Evolutionary conservation across 2,797 vertebrate species (phyloP), one percentile per base, ranked within the genome.

Genomic region (Heliangelus exortis): DNA sequence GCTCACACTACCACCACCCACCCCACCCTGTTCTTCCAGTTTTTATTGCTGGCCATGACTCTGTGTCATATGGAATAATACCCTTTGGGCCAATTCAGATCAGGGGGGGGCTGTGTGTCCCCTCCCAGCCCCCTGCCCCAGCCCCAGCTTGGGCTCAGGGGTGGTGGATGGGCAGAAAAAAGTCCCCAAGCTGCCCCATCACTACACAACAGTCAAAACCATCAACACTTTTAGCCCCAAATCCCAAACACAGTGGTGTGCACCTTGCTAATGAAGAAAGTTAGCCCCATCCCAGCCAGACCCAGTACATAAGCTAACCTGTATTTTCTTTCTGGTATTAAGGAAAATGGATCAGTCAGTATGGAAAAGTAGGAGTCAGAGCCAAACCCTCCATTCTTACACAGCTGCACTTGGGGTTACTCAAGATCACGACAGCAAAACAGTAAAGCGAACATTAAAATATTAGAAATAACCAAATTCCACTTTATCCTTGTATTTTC

Each of bases 61-160:
- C 20, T 23, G 0, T 0, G 6, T 2, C 22, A 6, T 5, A 51
- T 0, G 9, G 54, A 75, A 50, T 12, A 75, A 50, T 10, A 75
- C 23, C 26, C 41, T 57, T 55, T 48, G 36, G 55, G 17, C 34
- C 26, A 63, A 0, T 29, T 48, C 2, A 5, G 14, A 34, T n/a
- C 48, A 53, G n/a, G n/a, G n/a, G n/a, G n/a, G n/a, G n/a, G 34
- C 68, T 69, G 20, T 9, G 20, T 9, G 23, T 43, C 25, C 31
- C 12, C 33, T 78, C 7, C 58, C 54, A 89, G 3, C 10, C 21
- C 43, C 72, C 16, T 41, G 22, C 26, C 25, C 25, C 22, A 51
- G 47, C 26, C 34, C 41, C 63, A 68, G 75, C 41, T 11, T 3
- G 4, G 0, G 2, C 17, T 54, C 65, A 47, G 29, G 7, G 18